Base-by-base conservation (phyloP, 1,140 invertebrate genomes). In the Drosophila cardini region DNA sequence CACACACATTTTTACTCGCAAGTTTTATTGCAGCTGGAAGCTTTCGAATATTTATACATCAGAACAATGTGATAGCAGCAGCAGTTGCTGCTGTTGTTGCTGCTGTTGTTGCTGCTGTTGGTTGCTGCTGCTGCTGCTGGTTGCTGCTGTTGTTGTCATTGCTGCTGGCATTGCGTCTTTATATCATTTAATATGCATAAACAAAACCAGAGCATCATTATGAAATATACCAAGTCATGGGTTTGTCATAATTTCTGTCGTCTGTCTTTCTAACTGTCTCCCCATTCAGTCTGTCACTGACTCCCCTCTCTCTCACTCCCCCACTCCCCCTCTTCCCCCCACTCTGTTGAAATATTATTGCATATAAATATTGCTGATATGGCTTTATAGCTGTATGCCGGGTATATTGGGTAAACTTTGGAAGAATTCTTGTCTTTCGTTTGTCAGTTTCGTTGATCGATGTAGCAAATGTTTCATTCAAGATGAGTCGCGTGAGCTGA, bases 1-100 rank as follows among this genome's bases (percentile, higher is more conserved):
- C 83, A 86, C 82, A 86, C 82, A 87, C 82, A 78, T 50, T 78
- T 81, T 73, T 75, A 60, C 55, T 52, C 26, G 36, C 70, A 56
- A 68, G 57, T 50, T 60, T 62, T 62, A 67, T 46, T 56, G 68
- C 67, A 53, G 13, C 52, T 21, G 36, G 18, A 45, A 67, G 30
- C 77, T 48, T 57, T 38, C 60, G 50, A 15, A 52, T 69, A 15
- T 15, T 7, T 6, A 11, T 50, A 55, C 40, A 56, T 18, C 68
- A 56, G 45, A 75, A 79, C 80, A 84, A 50, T 82, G 53, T 57
- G 50, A 64, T 40, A 50, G 42, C 43, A 36, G 62, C 56, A 5
- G 4, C 13, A 62, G 52, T 52, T 69, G 55, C 15, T 57, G 42
- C 18, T 65, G 40, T 43, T 18, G 13, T 30, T 43, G 48, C 58